Evolutionary conservation across 35 echinoderm and acorn worm species (phyloP).

Genomic region (Amphiura filiformis): DNA sequence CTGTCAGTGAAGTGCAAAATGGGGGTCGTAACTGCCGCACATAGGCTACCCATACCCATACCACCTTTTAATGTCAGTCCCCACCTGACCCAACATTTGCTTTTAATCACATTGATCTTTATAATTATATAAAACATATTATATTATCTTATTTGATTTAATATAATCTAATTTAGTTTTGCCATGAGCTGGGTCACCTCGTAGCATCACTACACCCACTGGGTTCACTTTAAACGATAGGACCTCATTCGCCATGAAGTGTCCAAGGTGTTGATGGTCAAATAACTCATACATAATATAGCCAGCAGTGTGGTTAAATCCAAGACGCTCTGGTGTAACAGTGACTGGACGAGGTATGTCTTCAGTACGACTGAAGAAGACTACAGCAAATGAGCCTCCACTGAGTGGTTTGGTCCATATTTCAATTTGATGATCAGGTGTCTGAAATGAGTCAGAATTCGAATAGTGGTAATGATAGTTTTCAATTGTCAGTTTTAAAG

Average conservation of each 20-base stretch:
- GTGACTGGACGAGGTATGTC: conserved; percentile 36
- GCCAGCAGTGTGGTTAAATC: not conserved
- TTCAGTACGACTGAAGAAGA: conserved; percentile 44
- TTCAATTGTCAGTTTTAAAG: not conserved
- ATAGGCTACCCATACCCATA: no score
- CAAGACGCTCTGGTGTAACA: conserved; percentile 30
- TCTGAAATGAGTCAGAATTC: no score
- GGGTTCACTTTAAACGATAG: conserved; percentile 47
- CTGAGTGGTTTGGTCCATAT: conserved; percentile 71
- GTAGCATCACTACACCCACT: conserved; percentile 66
- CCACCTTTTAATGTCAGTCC: no score
- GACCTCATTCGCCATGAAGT: conserved; percentile 19
- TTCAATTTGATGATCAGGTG: conserved; percentile 16
- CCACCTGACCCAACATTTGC: no score
- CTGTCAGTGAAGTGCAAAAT: no score
- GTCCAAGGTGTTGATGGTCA: conserved; percentile 45
- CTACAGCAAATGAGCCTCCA: conserved; percentile 45
- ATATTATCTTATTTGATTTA: not conserved
- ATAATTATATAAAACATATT: no score
- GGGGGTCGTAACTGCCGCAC: no score
- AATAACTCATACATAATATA: conserved; percentile 76
- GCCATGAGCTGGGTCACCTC: conserved; percentile 20
- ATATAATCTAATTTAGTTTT: not conserved
- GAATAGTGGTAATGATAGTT: no score
- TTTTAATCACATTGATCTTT: no score